Conservation (phyloP, 2,888 invertebrate species). For the Xiphydria camelus region DNA sequence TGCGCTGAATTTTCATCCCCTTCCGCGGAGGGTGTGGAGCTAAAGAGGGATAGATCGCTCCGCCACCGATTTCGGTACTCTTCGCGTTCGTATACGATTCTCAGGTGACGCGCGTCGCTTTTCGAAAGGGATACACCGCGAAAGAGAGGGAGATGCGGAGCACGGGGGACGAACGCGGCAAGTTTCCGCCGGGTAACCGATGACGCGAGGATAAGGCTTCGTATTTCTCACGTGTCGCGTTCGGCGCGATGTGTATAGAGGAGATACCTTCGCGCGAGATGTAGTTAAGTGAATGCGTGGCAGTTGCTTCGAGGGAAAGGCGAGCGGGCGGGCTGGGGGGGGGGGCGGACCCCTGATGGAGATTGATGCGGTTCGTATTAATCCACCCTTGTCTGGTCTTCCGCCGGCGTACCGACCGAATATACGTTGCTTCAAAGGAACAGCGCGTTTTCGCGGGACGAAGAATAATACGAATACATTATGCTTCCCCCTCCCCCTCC, state of each 20-base stretch:
- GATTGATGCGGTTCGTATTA: constrained; percentile 46
- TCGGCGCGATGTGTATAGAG: neutral
- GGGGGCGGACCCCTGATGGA: constrained; percentile 36
- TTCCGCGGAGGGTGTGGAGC: no score
- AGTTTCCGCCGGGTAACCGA: neutral
- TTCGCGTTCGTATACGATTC: no score
- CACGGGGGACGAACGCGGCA: no score
- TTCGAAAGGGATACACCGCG: no score
- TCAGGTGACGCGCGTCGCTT: no score
- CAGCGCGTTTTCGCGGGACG: constrained; percentile 17
- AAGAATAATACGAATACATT: constrained; percentile 39
- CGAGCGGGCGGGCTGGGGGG: neutral
- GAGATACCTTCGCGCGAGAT: neutral
- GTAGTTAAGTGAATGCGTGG: neutral
- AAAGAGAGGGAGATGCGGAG: no score
- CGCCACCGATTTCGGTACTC: no score
- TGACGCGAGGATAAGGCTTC: neutral
- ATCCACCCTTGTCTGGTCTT: constrained; percentile 37
- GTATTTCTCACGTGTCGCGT: neutral
- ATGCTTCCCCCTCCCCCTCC: no score
- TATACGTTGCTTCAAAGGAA: no score
- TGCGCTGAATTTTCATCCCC: no score
- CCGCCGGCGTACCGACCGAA: neutral
- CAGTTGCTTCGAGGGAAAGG: no score
- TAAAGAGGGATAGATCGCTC: no score